Evolutionary conservation across 2,113 vertebrate species (phyloP).

Genomic region (Hystrix brachyura): DNA sequence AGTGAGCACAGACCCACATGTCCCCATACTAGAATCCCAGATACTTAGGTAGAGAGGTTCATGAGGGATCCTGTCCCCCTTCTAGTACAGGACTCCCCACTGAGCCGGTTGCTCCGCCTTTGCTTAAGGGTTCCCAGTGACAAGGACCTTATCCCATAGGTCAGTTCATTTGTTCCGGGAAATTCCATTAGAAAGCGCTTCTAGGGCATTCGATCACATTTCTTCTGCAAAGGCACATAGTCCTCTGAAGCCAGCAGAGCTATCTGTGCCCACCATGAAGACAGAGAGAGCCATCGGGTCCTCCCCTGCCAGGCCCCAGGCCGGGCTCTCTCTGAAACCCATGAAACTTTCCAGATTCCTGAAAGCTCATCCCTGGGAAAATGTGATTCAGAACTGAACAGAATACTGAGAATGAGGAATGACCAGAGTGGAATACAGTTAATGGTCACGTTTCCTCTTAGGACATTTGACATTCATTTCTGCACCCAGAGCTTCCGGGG

Average conservation of each 20-base stretch:
- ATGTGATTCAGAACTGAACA: not conserved
- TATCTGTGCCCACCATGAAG: not conserved
- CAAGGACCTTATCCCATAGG: not conserved
- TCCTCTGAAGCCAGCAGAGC: not conserved
- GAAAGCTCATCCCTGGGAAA: not conserved
- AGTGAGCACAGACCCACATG: no score
- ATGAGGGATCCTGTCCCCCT: not conserved
- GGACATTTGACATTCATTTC: not conserved
- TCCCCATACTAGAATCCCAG: not conserved
- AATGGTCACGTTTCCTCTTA: not conserved
- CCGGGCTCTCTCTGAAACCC: not conserved
- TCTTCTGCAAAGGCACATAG: not conserved
- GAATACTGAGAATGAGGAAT: not conserved
- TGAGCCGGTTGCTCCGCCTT: not conserved
- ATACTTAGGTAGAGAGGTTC: not conserved
- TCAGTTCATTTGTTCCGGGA: not conserved
- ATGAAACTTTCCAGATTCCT: not conserved
- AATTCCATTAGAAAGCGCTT: constrained; percentile 28
- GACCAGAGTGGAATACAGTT: not conserved
- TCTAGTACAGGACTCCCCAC: not conserved
- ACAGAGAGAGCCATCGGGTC: not conserved
- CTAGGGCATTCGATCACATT: not conserved
- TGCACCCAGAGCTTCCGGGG: not conserved
- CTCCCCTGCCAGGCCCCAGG: not conserved
- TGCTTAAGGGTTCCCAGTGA: not conserved